Evolutionary conservation across 2,797 vertebrate species (phyloP).

Genomic region (Benthosema pterotum): DNA sequence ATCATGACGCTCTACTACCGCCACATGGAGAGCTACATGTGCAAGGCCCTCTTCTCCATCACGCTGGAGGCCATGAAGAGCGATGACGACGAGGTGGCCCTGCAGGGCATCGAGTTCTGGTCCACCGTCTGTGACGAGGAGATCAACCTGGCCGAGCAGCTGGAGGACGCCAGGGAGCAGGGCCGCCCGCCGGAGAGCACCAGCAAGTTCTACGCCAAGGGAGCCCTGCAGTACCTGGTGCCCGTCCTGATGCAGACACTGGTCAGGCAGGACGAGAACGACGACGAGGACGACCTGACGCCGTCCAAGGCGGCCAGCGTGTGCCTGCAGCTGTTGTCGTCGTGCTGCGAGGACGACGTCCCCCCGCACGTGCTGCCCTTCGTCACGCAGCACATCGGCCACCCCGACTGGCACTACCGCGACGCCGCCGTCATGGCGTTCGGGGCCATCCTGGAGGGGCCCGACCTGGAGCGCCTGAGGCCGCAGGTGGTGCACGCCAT

Average conservation of each 20-base stretch:
- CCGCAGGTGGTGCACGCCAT: conserved; percentile 93
- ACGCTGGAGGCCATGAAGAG: conserved; percentile 99
- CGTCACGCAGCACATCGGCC: conserved; percentile 96
- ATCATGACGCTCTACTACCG: conserved; percentile 99
- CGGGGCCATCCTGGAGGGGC: conserved; percentile 95
- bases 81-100: conserved; percentile 95
- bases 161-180: conserved; percentile 91
- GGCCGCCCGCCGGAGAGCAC: conserved; percentile 97
- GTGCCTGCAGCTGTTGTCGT: conserved; percentile 96
- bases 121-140: conserved; percentile 98
- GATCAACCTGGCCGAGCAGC: conserved; percentile 95
- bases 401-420: conserved; percentile 92
- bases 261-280: conserved; percentile 96
- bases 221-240: conserved; percentile 96
- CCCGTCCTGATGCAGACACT: conserved; percentile 96
- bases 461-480: conserved; percentile 94
- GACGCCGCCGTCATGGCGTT: conserved; percentile 98
- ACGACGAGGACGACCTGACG: conserved; percentile 97
- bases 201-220: conserved; percentile 98
- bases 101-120: conserved; percentile 99
- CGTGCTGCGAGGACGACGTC: conserved; percentile 97
- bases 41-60: conserved; percentile 91
- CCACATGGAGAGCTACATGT: conserved; percentile 98
- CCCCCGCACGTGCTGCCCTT: conserved; percentile 96
- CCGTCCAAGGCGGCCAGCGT: conserved; percentile 96